Conservation (phyloP, 2,888 invertebrate species). For the Saturnia pavonia region DNA sequence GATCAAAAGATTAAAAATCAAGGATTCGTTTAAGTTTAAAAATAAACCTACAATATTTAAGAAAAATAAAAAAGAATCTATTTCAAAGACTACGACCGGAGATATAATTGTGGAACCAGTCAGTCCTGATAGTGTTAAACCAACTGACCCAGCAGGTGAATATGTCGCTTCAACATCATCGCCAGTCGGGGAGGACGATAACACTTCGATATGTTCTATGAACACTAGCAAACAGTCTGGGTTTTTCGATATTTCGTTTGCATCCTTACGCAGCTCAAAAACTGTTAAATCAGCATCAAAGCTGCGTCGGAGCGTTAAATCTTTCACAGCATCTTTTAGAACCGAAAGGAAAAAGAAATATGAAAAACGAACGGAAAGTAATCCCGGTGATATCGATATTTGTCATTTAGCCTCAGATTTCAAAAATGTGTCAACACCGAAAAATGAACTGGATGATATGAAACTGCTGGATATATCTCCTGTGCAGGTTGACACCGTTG, state of each 20-base stretch:
- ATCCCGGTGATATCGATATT: conserved; percentile 69
- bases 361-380: conserved; percentile 68
- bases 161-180: conserved; percentile 73
- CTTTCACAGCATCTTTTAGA: conserved; percentile 78
- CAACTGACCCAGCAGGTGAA: conserved; percentile 73
- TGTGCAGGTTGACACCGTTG: conserved; percentile 74
- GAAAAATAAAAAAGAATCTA: conserved; percentile 69
- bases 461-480: conserved; percentile 70
- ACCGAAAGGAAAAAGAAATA: conserved; percentile 79
- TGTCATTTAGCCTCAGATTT: conserved; percentile 60
- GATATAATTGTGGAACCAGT: conserved; percentile 71
- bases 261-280: conserved; percentile 70
- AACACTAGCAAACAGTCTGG: conserved; percentile 77
- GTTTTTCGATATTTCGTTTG: conserved; percentile 77
- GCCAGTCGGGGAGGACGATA: conserved; percentile 74
- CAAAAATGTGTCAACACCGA: conserved; percentile 67
- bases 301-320: conserved; percentile 74
- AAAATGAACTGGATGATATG: conserved; percentile 64
- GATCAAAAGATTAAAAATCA: conserved; percentile 76
- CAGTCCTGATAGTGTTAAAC: conserved; percentile 68
- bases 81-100: conserved; percentile 59
- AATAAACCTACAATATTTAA: conserved; percentile 76
- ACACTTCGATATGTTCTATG: conserved; percentile 71
- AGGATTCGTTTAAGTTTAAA: conserved; percentile 78
- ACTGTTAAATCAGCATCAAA: conserved; percentile 76